Percentiles rank a stretch among this genome's conserved stretches.
phyloP scores from a whole-genome alignment of 2,888 invertebrate species.

The Nemotelus pantherinus region DNA sequence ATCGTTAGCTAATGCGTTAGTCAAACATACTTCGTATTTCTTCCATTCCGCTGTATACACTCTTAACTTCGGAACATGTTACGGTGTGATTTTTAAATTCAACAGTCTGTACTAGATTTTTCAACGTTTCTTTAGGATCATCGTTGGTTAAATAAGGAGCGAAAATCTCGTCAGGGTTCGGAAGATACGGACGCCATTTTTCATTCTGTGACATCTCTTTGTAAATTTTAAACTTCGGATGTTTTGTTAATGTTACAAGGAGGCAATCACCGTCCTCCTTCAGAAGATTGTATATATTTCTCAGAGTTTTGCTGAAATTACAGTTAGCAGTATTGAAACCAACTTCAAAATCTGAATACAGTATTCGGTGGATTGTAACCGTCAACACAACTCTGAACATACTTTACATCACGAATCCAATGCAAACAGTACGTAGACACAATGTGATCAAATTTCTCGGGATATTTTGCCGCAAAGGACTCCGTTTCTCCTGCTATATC shows the following conservation, averaged over 20 bases:
- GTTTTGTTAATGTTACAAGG: conserved; percentile 74
- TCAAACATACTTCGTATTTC: conserved; percentile 67
- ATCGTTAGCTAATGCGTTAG: too few species aligned
- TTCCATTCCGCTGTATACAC: conserved; percentile 69
- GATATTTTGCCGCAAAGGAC: conserved; percentile 59
- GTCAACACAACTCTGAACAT: conserved; percentile 55
- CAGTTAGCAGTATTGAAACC: not conserved
- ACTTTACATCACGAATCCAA: conserved; percentile 81
- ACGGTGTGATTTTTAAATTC: conserved; percentile 73
- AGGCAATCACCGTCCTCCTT: conserved; percentile 75
- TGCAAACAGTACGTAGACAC: conserved; percentile 83
- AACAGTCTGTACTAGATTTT: conserved; percentile 67
- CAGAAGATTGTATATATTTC: conserved; percentile 73
- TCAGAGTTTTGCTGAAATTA: conserved; percentile 68
- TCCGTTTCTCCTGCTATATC: conserved; percentile 71
- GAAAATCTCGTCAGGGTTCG: conserved; percentile 72
- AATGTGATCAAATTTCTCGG: conserved; percentile 72
- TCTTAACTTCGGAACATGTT: conserved; percentile 69
- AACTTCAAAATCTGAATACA: too few species aligned
- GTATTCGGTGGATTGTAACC: too few species aligned
- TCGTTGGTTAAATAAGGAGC: conserved; percentile 74
- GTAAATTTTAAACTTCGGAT: conserved; percentile 77
- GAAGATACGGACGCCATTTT: conserved; percentile 74
- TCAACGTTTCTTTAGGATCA: conserved; percentile 70
- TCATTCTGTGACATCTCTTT: conserved; percentile 68